Evolutionary conservation across 1,140 invertebrate genomes (phyloP).

Genomic region (Megalopta genalis): DNA sequence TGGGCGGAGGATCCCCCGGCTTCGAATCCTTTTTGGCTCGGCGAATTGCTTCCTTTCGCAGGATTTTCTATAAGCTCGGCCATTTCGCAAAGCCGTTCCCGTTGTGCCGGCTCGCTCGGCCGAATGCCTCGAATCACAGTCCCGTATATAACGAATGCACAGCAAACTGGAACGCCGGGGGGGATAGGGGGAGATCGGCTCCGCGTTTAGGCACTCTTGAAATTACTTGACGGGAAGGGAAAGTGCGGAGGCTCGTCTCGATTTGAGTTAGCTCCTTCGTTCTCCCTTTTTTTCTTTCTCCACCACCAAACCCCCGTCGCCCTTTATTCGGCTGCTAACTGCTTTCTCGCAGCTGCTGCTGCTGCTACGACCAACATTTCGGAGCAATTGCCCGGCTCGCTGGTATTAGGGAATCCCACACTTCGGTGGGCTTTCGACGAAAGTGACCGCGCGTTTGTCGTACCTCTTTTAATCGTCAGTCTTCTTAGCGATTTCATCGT

Average conservation of each 20-base stretch:
- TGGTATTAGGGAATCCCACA: constrained; percentile 22
- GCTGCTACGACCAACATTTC: constrained; percentile 28
- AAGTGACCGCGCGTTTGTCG: too few species aligned
- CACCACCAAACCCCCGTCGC: too few species aligned
- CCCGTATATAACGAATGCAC: constrained; percentile 42
- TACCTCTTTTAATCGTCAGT: too few species aligned
- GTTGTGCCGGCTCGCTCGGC: constrained; percentile 50
- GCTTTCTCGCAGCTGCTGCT: background rate
- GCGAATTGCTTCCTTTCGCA: constrained; percentile 61
- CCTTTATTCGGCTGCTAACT: background rate
- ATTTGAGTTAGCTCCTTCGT: constrained; percentile 2
- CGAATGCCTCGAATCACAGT: constrained; percentile 48
- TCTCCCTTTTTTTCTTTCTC: background rate
- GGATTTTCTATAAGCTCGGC: constrained; percentile 67
- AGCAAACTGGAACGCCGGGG: constrained; percentile 1
- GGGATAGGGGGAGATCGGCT: background rate
- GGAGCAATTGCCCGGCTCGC: constrained; percentile 48
- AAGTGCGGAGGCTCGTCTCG: constrained; percentile 55
- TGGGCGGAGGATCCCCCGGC: constrained; percentile 40
- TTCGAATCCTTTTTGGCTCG: constrained; percentile 58
- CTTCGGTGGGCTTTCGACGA: too few species aligned
- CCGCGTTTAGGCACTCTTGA: constrained; percentile 41
- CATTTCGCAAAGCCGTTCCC: constrained; percentile 61
- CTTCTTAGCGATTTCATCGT: too few species aligned
- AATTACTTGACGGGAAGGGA: constrained; percentile 56